phyloP scores from a whole-genome alignment of 2,888 invertebrate species.

The Choreutis nemorana region DNA sequence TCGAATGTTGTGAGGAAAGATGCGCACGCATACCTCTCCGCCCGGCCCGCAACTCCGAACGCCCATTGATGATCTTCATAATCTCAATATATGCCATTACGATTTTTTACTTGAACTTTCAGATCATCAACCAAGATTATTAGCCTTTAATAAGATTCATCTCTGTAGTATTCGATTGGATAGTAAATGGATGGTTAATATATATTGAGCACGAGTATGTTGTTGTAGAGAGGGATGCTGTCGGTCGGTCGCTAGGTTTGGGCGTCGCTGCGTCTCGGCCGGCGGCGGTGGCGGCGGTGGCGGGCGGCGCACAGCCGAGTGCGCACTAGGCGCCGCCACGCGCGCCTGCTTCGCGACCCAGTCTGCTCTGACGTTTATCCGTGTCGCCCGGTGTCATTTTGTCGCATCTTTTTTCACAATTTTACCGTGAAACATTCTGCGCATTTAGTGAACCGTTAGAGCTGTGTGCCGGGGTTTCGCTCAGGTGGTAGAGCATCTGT shows the following conservation, averaged over 20 bases:
- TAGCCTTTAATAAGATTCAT: too few species aligned
- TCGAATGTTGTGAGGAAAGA: slow-evolving; percentile 58
- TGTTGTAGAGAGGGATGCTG: slow-evolving; percentile 31
- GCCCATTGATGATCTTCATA: slow-evolving; percentile 62
- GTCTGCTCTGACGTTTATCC: slow-evolving; percentile 59
- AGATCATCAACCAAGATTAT: too few species aligned
- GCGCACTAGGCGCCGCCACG: slow-evolving; percentile 54
- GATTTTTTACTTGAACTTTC: too few species aligned
- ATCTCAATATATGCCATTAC: slow-evolving; percentile 49
- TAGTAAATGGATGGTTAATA: too few species aligned
- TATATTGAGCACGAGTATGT: slow-evolving; percentile 12
- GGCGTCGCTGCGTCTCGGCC: slow-evolving; percentile 64
- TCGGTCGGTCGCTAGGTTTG: slow-evolving; percentile 48
- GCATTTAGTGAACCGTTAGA: slow-evolving; percentile 29
- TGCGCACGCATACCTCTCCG: slow-evolving; percentile 52
- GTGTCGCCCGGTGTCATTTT: slow-evolving; percentile 48
- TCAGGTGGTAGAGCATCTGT: slow-evolving; percentile 14
- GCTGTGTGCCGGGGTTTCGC: slow-evolving; percentile 16
- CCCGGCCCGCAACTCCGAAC: slow-evolving; percentile 41
- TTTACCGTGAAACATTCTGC: slow-evolving; percentile 37
- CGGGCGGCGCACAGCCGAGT: slow-evolving; percentile 25
- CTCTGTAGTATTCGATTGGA: too few species aligned
- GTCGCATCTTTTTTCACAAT: slow-evolving; percentile 29
- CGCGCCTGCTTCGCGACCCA: slow-evolving; percentile 52
- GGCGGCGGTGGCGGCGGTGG: slow-evolving; percentile 32